Evolutionary conservation across 37 sponge, comb jelly and placozoan species (phyloP).

Genomic region (Beroe forskalii): DNA sequence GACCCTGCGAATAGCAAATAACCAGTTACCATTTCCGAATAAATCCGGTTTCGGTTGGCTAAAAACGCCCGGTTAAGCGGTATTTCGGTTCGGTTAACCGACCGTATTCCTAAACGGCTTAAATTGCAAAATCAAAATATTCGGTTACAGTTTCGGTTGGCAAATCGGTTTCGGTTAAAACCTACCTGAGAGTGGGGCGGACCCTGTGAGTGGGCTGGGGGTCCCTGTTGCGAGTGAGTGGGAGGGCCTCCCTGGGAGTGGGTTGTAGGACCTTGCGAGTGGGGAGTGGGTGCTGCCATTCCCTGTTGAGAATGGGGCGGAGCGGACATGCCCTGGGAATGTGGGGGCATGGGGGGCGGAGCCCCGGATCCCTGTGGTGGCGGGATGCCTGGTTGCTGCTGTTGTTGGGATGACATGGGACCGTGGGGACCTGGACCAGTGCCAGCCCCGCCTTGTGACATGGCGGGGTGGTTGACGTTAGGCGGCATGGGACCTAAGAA

Average conservation of each 20-base stretch:
- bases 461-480: conserved; percentile 30
- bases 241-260: no score
- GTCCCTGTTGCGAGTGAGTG: background rate
- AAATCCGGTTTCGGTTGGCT: no score
- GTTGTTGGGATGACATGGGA: background rate
- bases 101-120: no score
- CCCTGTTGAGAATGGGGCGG: background rate
- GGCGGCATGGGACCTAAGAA: conserved; percentile 43
- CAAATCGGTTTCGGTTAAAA: no score
- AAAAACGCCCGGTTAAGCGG: no score
- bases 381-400: background rate
- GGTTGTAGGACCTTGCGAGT: background rate
- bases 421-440: background rate
- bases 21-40: no score
- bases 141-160: no score
- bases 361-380: background rate
- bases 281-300: background rate
- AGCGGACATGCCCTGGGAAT: background rate
- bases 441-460: background rate
- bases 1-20: no score
- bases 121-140: no score
- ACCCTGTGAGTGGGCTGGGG: no score
- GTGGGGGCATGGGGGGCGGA: background rate
- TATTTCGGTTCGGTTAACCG: no score
- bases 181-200: conserved; percentile 17